A percentile compares a stretch with the other conserved stretches of the same genome.
phyloP scores from a whole-genome alignment of 53 echinoderm and acorn worm genomes.

The Astropecten irregularis region DNA sequence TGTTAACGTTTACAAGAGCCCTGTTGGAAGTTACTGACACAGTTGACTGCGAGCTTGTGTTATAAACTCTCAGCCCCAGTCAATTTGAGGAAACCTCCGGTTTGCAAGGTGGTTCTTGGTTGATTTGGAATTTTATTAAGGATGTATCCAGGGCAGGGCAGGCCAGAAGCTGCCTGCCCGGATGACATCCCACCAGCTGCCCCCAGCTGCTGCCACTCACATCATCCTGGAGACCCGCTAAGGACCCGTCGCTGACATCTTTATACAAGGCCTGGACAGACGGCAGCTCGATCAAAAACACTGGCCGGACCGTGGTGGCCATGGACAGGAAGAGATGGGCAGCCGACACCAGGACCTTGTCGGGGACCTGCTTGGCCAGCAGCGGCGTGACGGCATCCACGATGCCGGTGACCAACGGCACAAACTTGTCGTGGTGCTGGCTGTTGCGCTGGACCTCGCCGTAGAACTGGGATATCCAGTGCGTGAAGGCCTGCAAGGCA shows the following conservation, averaged over 20 bases:
- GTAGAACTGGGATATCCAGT: conserved; percentile 97
- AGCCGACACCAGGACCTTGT: conserved; percentile 85
- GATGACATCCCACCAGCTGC: no score
- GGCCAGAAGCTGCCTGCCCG: no score
- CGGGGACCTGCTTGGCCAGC: conserved; percentile 78
- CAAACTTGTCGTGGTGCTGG: conserved; percentile 78
- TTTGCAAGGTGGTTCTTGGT: no score
- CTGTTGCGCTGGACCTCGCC: conserved; percentile 80
- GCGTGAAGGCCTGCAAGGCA: conserved; percentile 92
- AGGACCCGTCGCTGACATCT: conserved; percentile 92
- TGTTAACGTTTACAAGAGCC: no score
- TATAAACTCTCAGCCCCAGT: no score
- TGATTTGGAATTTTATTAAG: no score
- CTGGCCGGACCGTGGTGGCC: conserved; percentile 87
- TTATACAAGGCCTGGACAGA: conserved; percentile 91
- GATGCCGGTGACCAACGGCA: conserved; percentile 82
- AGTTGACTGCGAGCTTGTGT: no score
- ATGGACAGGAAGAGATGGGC: conserved; percentile 95
- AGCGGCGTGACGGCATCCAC: conserved; percentile 83
- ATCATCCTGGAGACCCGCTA: conserved; percentile 76
- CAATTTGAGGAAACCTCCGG: no score
- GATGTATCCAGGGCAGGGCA: no score
- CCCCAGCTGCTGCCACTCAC: no score
- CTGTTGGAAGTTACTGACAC: no score
- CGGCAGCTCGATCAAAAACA: conserved; percentile 85